Evolutionary conservation across 2,113 vertebrate species (phyloP).

Genomic region (Puntigrus tetrazona): DNA sequence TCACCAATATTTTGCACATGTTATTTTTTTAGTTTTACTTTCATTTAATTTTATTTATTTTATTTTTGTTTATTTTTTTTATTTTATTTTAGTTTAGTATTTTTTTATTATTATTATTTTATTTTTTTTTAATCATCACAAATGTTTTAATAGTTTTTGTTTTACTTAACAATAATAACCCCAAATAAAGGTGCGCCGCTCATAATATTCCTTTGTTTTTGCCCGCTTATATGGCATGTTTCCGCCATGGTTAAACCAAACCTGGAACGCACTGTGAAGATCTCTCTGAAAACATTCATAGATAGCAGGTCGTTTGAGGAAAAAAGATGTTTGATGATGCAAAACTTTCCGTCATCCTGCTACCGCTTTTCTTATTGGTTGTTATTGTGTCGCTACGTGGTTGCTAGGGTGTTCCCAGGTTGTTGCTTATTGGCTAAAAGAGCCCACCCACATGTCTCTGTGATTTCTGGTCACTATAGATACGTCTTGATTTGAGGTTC

Average conservation of each 20-base stretch:
- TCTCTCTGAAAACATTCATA: background rate
- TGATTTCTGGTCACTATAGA: background rate
- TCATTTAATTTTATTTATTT: too few relatives aligned
- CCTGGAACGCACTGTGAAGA: background rate
- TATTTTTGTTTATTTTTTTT: too few relatives aligned
- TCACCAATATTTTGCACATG: too few relatives aligned
- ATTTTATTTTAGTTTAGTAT: background rate
- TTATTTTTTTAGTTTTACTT: too few relatives aligned
- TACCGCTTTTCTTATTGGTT: background rate
- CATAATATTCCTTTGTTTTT: background rate
- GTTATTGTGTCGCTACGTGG: background rate
- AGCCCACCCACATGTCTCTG: background rate
- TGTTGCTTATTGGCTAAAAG: background rate
- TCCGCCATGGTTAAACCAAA: background rate
- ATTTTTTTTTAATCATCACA: background rate
- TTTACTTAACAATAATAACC: background rate
- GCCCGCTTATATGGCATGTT: background rate
- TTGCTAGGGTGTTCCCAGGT: background rate
- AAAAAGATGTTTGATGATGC: background rate
- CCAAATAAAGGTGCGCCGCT: background rate
- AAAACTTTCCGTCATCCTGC: background rate
- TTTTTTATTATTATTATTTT: background rate
- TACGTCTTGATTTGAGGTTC: background rate
- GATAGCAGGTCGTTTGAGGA: background rate
- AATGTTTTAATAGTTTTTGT: background rate